phyloP scores from a whole-genome alignment of 2,888 invertebrate species.

The Cantharis nigra region DNA sequence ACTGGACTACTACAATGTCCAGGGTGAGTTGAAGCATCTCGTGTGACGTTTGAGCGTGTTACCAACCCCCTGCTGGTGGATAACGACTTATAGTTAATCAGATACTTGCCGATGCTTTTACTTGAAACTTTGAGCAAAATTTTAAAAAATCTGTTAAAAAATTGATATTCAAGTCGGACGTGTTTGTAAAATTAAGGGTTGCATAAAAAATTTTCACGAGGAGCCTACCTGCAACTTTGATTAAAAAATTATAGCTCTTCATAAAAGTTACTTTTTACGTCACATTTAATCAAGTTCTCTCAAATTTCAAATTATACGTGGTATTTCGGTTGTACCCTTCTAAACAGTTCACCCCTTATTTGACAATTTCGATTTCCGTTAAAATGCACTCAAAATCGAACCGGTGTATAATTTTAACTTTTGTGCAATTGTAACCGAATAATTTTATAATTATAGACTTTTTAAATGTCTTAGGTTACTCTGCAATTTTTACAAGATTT shows the following conservation, averaged over 20 bases:
- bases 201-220: neutral
- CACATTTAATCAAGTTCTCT: conserved; percentile 24
- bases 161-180: neutral
- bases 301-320: conserved; percentile 27
- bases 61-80: conserved; percentile 48
- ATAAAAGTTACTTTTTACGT: conserved; percentile 13
- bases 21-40: conserved; percentile 50
- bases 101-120: conserved; percentile 32
- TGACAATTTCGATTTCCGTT: conserved; percentile 29
- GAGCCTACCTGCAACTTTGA: conserved; percentile 9
- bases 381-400: conserved; percentile 17
- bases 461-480: conserved; percentile 6
- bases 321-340: conserved; percentile 15
- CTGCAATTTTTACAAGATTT: conserved; percentile 1
- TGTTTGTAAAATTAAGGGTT: neutral
- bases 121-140: conserved; percentile 20
- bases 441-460: conserved; percentile 23
- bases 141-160: neutral
- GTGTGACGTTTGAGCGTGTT: conserved; percentile 49
- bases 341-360: conserved; percentile 25
- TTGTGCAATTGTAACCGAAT: conserved; percentile 12
- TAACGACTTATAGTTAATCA: conserved; percentile 53
- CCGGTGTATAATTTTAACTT: conserved; percentile 23
- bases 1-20: conserved; percentile 45
- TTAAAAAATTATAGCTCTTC: conserved; percentile 20